Evolutionary conservation across 2,113 vertebrate species (phyloP), one percentile per base, ranked within the genome.

Genomic region (Pygoscelis antarcticus): DNA sequence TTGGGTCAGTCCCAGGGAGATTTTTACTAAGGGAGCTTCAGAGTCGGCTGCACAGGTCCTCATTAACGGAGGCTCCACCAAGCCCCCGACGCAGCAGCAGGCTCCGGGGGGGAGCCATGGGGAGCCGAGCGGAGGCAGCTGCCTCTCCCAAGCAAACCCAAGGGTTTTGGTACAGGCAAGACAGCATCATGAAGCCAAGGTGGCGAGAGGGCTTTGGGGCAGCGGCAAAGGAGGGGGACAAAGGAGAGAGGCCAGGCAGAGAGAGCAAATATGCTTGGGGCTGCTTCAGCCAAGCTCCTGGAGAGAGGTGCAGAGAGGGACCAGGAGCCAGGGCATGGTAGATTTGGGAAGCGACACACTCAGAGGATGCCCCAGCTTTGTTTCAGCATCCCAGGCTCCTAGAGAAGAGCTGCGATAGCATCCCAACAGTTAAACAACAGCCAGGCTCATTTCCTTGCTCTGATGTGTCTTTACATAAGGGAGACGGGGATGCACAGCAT

Each of bases 1-100:
- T 87, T 96, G 77, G 89, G 95, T 97, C 83, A 95, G 58, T 92
- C 69, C 91, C 93, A 44, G 44, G 25, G 94, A 95, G 95, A 69
- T 27, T 89, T 91, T 94, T 82, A 49, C 44, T 82, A 32, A 54
- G 89, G 77, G 69, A 97, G 17, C 36, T 91, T 91, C 89, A 72
- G 47, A 91, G 38, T 69, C 61, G 36, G 92, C 38, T 75, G 44
- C 54, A 80, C 69, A 11, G 7, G 15, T n/a, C 44, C 83, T 95
- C 92, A 94, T 97, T 97, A 97, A 80, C 5, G 0, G 22, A 88
- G 49, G 36, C 36, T 90, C 57, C 66, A 29, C 47, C 30, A 26
- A 95, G 58, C 34, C 71, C 18, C 54, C 0, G 0, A 5, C 0
- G 0, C 44, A 54, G 87, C 1, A 0, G 40, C 19, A 13, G 10